Evolutionary conservation across 2,797 vertebrate species (phyloP).

Genomic region (Todus mexicanus): DNA sequence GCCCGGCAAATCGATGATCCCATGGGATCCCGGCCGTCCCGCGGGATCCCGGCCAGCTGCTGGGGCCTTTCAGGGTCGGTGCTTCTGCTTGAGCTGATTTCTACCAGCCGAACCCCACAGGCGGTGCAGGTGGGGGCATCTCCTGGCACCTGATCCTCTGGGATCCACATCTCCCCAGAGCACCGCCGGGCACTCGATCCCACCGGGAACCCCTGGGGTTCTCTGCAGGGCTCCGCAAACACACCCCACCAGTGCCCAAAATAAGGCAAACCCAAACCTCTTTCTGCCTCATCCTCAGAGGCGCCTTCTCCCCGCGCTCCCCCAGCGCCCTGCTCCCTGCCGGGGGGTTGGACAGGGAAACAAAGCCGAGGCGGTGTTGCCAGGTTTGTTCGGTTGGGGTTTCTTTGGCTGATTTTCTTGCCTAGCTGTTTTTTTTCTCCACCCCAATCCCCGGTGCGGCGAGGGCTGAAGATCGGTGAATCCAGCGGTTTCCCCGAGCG

Average conservation of each 20-base stretch:
- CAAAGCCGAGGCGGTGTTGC: background rate
- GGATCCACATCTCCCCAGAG: accelerated
- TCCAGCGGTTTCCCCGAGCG: background rate
- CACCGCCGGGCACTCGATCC: accelerated
- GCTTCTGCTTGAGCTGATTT: accelerated
- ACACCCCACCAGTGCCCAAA: background rate
- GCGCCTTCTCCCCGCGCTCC: background rate
- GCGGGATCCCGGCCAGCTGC: accelerated
- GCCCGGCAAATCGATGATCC: background rate
- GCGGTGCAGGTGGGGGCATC: background rate
- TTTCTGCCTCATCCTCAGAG: background rate
- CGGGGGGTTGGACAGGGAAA: background rate
- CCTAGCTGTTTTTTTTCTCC: background rate
- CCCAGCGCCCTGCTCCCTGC: background rate
- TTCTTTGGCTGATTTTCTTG: background rate
- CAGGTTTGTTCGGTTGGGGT: background rate
- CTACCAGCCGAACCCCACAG: background rate
- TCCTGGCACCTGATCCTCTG: accelerated
- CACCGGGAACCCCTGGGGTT: background rate
- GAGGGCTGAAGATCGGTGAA: background rate
- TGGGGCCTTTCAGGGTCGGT: accelerated
- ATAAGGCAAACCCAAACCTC: background rate
- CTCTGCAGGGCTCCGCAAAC: background rate
- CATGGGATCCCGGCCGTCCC: accelerated
- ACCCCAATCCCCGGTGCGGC: accelerated